A percentile compares a stretch with the other conserved stretches of the same genome.
Conservation (phyloP, 2,888 invertebrate species). For the Seira ritae region DNA sequence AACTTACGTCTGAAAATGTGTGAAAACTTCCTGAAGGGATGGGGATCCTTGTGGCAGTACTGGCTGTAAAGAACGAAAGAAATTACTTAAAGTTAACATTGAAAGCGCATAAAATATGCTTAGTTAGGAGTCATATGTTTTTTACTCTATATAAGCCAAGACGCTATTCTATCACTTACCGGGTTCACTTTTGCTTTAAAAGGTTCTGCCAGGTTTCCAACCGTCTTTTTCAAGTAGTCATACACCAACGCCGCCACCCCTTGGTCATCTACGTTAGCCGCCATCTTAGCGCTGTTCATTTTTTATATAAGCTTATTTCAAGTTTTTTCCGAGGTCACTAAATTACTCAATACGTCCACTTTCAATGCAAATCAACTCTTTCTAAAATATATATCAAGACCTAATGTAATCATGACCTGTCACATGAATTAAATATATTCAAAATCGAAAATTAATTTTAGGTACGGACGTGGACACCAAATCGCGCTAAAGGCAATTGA, state of each 20-base stretch:
- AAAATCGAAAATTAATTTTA: too few species aligned
- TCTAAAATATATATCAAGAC: neutral
- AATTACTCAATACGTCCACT: neutral
- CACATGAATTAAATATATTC: too few species aligned
- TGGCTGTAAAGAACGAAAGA: constrained; percentile 77
- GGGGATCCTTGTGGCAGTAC: constrained; percentile 82
- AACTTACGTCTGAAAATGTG: constrained; percentile 77
- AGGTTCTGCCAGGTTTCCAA: constrained; percentile 82
- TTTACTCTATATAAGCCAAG: too few species aligned
- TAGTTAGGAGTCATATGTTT: too few species aligned
- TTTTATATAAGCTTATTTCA: too few species aligned
- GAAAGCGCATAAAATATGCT: neutral
- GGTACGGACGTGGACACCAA: too few species aligned
- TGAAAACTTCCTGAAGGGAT: constrained; percentile 80
- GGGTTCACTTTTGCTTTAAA: constrained; percentile 84
- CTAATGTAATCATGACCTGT: too few species aligned
- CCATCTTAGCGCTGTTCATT: constrained; percentile 43
- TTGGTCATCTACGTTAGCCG: constrained; percentile 75
- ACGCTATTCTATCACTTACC: constrained; percentile 80
- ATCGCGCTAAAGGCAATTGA: too few species aligned
- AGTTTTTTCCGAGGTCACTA: too few species aligned
- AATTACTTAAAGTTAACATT: neutral
- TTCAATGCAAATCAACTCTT: neutral
- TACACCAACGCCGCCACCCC: constrained; percentile 80
- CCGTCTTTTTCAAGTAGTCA: constrained; percentile 81